These are phyloP conservation scores for Boulengeromyrus knoepffleri DNA, from an alignment of 2,113 vertebrate species.

Conservation along the genomic window DNA sequence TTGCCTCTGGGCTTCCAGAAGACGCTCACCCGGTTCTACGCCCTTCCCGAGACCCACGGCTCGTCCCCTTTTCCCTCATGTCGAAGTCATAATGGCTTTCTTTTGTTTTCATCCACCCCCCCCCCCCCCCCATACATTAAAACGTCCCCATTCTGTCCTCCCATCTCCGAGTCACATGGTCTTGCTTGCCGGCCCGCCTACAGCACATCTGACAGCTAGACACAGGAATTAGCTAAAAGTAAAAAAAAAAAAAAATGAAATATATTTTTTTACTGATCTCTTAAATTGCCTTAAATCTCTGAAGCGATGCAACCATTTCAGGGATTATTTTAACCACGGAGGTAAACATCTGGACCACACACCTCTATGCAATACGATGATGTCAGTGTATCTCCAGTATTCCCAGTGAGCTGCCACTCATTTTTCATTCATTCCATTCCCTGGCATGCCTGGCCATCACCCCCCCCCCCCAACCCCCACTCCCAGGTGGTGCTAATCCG, in stretches of 20 bases:
- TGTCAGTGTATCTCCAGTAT: constrained; percentile 31
- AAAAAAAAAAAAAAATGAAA: background rate
- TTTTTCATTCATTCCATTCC: constrained; percentile 38
- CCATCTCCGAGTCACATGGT: background rate
- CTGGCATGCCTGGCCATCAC: constrained; percentile 18
- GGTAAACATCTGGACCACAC: constrained; percentile 3
- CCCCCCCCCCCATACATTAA: background rate
- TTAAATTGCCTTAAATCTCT: background rate
- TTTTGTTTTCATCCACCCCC: background rate
- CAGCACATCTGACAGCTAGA: background rate
- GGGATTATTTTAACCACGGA: background rate
- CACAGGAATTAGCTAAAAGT: background rate
- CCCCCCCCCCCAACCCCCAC: background rate
- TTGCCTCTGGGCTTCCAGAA: background rate
- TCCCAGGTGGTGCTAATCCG: too few species aligned
- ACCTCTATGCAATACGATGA: constrained; percentile 21
- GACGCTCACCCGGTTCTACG: background rate
- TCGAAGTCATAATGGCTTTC: background rate
- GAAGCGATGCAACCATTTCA: background rate
- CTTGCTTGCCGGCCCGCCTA: background rate
- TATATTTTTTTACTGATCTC: background rate
- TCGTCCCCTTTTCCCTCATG: background rate
- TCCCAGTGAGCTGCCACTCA: constrained; percentile 17
- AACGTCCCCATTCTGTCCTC: background rate
- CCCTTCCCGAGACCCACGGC: background rate